Evolutionary conservation across 2,113 vertebrate genomes (phyloP), one percentile per base, ranked within the genome.

Genomic region (Tachysurus fulvidraco): DNA sequence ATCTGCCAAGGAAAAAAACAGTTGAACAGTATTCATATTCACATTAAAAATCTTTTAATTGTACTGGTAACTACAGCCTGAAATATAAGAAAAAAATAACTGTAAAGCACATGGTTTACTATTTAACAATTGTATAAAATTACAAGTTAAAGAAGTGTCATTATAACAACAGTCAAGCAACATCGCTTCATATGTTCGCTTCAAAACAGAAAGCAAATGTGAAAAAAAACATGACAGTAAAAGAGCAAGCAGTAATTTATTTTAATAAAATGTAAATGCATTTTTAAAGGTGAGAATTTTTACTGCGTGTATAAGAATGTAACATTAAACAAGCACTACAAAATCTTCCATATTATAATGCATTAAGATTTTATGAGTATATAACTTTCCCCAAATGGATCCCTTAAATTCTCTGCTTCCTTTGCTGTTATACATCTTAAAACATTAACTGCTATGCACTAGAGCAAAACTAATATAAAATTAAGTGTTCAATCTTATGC

Each of bases 151-250:
- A 4, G 5, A 64, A 16, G 41, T 19, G 25, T 28, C 28, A 14
- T 30, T 21, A 52, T 3, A 5, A 65, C 17, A 83, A 67, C 41
- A 65, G 44, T 44, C 44, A 28, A 50, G 69, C 16, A 3, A 25
- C 11, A 17, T 84, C 44, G 10, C 36, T 62, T 62, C 36, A 77
- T 36, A 64, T 44, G 21, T 30, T 85, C n/a, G n/a, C n/a, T n/a
- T n/a, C 60, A 67, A 85, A 78, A 50, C 8, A 78, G 25, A 50
- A 78, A 62, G 46, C 44, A 85, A 64, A 85, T 78, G 25, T 78
- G n/a, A 12, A 65, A 79, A 23, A 19, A 12, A 36, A 36, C 25
- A 55, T 55, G 76, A 25, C 25, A 30, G 52, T 79, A 30, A 55
- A 81, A 81, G 0, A 60, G 10, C 30, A 60, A 60, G 30, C 28